phyloP scores from a whole-genome alignment of 1,140 invertebrate species.

The Pseudomyrmex concolor region DNA sequence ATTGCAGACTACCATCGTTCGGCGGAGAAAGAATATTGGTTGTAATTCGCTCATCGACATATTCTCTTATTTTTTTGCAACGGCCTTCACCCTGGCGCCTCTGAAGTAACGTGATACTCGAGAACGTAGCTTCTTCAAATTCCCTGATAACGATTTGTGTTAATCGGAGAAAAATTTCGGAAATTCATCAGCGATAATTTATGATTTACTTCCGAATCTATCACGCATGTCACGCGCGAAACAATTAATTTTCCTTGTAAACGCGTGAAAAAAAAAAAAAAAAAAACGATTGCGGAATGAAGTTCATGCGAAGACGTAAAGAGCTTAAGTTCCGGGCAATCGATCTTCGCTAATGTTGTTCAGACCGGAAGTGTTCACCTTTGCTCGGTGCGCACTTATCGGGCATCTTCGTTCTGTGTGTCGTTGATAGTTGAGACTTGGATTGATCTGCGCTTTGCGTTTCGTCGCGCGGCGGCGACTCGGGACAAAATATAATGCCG shows the following conservation, averaged over 20 bases:
- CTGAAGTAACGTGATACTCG: background rate
- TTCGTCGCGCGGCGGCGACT: conserved; percentile 37
- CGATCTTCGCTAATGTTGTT: conserved; percentile 61
- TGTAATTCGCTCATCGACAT: conserved; percentile 67
- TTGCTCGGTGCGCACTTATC: conserved; percentile 49
- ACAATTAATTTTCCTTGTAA: conserved; percentile 24
- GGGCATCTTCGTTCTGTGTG: conserved; percentile 33
- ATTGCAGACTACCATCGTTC: conserved; percentile 72
- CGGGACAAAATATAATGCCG: conserved; percentile 50
- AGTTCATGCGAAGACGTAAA: conserved; percentile 37
- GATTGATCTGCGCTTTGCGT: conserved; percentile 56
- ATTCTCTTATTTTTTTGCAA: conserved; percentile 50
- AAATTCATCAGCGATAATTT: conserved; percentile 9
- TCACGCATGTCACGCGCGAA: background rate
- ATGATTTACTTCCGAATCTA: background rate
- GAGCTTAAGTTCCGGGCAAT: conserved; percentile 47
- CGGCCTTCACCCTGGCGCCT: conserved; percentile 46
- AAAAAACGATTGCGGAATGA: conserved; percentile 26
- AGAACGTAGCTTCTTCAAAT: background rate
- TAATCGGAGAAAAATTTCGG: background rate
- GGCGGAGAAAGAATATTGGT: conserved; percentile 63
- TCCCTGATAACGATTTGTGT: background rate
- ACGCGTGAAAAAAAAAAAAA: background rate
- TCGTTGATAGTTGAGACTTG: conserved; percentile 52
- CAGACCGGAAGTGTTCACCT: conserved; percentile 43